A percentile compares a stretch with the other conserved stretches of the same genome.
Conservation (phyloP, 2,113 vertebrate genomes). For the Daphoenositta chrysoptera region DNA sequence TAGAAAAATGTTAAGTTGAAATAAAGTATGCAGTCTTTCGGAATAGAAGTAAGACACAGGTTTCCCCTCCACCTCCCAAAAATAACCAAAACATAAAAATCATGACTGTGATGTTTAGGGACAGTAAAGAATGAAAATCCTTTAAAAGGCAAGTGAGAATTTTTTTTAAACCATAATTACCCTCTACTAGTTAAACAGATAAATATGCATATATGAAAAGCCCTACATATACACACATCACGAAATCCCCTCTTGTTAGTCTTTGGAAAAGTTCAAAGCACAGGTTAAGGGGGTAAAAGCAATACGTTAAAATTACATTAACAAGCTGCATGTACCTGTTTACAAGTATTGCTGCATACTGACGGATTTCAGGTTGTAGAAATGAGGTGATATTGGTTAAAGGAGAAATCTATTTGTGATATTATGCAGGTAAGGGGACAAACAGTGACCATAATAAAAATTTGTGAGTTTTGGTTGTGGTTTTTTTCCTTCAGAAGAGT, state of each 20-base stretch:
- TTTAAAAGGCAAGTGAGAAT: neutral
- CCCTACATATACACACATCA: neutral
- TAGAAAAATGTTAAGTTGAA: neutral
- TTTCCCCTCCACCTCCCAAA: neutral
- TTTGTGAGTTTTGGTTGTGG: accelerated
- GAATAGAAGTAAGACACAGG: neutral
- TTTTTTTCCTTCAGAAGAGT: neutral
- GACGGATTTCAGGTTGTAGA: neutral
- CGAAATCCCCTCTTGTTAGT: neutral
- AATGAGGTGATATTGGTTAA: neutral
- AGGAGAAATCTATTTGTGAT: neutral
- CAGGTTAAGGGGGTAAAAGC: neutral
- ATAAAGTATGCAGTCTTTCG: neutral
- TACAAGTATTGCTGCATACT: neutral
- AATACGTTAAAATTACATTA: neutral
- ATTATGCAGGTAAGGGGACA: neutral
- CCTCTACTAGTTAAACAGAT: neutral
- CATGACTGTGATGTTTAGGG: neutral
- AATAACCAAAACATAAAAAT: neutral
- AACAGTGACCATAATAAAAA: neutral
- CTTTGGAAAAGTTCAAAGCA: neutral
- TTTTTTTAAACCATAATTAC: neutral
- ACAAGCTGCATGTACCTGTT: neutral
- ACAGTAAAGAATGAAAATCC: neutral
- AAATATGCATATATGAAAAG: neutral